Conservation (phyloP, 2,113 vertebrate genomes). For the Drymodes brunneopygia region DNA sequence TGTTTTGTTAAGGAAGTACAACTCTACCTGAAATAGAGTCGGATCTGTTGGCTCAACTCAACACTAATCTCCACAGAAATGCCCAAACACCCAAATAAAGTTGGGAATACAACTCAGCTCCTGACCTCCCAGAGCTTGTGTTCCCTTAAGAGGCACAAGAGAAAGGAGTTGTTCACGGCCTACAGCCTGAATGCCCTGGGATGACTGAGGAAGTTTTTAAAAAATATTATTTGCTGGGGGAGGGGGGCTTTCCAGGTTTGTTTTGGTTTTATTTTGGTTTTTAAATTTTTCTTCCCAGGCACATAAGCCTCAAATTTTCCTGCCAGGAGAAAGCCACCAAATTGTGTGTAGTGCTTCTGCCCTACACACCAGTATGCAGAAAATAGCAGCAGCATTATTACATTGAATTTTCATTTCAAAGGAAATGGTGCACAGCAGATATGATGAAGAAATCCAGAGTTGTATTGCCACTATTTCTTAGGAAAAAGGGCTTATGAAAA, state of each 20-base stretch:
- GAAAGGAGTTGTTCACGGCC: neutral
- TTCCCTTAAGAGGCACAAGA: neutral
- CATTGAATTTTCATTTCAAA: conserved; percentile 43
- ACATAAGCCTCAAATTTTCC: neutral
- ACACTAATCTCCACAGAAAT: neutral
- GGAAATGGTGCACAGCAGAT: neutral
- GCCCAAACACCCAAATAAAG: neutral
- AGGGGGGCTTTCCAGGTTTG: neutral
- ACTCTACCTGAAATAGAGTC: neutral
- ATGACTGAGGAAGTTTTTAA: neutral
- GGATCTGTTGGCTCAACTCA: neutral
- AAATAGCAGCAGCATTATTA: neutral
- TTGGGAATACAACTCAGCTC: neutral
- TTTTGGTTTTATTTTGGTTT: neutral
- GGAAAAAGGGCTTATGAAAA: conserved; percentile 51
- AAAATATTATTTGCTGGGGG: neutral
- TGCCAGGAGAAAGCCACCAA: neutral
- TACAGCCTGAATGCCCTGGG: neutral
- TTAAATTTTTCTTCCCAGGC: neutral
- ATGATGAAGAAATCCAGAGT: conserved; percentile 18
- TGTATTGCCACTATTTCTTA: conserved; percentile 13
- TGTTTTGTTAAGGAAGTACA: neutral
- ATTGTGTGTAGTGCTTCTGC: neutral
- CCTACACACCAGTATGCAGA: neutral
- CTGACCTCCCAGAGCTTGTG: neutral